These are phyloP conservation scores for Geopemphigus sp. DNA, from an alignment of 1,140 invertebrate species.

Conservation along the genomic window DNA sequence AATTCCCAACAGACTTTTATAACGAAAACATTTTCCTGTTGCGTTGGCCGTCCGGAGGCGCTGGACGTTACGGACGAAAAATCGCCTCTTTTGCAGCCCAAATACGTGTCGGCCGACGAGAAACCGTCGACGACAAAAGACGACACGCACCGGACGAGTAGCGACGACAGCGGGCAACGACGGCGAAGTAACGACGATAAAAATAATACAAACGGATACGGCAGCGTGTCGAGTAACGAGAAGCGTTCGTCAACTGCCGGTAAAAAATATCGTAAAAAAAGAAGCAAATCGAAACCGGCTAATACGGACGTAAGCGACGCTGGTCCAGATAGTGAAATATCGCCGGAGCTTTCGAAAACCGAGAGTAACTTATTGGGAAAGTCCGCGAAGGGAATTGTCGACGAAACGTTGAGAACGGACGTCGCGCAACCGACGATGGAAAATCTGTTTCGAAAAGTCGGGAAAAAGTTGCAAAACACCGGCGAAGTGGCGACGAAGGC, in stretches of 20 bases:
- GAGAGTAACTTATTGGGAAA: not conserved
- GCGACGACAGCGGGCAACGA: not conserved
- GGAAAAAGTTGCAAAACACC: not conserved
- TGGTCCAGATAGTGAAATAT: not conserved
- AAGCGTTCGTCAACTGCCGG: not conserved
- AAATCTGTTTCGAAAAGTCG: not conserved
- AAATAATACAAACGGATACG: conserved; percentile 6
- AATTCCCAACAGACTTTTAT: too few species aligned
- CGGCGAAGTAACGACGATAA: not conserved
- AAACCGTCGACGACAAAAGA: not conserved
- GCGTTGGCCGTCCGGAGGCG: not conserved
- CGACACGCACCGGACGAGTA: not conserved
- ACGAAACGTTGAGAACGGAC: not conserved
- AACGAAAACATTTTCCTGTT: not conserved
- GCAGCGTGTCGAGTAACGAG: not conserved
- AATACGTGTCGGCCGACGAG: not conserved
- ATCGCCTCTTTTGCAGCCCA: not conserved
- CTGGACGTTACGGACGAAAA: not conserved
- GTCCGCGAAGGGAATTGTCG: not conserved
- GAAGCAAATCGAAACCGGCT: not conserved
- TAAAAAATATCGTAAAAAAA: not conserved
- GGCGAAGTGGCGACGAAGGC: not conserved
- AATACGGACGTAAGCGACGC: not conserved
- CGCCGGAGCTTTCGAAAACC: not conserved
- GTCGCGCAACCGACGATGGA: not conserved